Evolutionary conservation across 2,113 vertebrate genomes (phyloP), one percentile per base, ranked within the genome.

Genomic region (Megaceryle torquata): DNA sequence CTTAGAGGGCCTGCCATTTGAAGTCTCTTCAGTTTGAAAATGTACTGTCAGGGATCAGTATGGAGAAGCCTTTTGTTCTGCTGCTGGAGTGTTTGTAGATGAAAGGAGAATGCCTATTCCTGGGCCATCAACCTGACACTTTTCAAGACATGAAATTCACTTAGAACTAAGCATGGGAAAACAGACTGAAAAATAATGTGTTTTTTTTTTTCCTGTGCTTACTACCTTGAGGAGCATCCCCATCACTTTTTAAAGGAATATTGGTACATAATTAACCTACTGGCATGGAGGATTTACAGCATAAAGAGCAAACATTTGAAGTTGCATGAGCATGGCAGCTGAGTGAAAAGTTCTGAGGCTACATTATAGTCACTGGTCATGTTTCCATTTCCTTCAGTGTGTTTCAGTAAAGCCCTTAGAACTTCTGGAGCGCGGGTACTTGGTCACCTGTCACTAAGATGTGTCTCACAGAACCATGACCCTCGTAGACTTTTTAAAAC

Each of bases 21-120:
- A 94, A 94, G 61, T 86, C 24, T 83, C 41, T 93, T 87, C 65
- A 37, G 60, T 56, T 35, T 86, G 82, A 86, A 90, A 92, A 79
- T 75, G 61, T 89, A 67, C 90, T 93, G 93, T 85, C 83, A 65
- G 77, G 83, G 93, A 82, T 84, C 69, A 75, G 48, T 2, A 14
- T 48, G 82, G 86, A 86, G 90, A 60, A 82, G 69, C 77, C 88
- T 89, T 97, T 91, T 96, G 77, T 94, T 91, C 91, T 92, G 92
- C 82, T 94, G 83, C 83, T 72, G 5, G 61, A 93, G 63, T 51
- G 80, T 89, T 90, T 93, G 83, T 76, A 92, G 95, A 97, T 94
- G 86, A 96, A 96, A 96, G 88, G 82, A 91, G 63, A 77, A 88
- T 0, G 6, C 71, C 82, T 78, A 74, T 0, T 16, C 76, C 70